Evolutionary conservation across 2,113 vertebrate genomes (phyloP).

Genomic region (Antechinus stuartii): DNA sequence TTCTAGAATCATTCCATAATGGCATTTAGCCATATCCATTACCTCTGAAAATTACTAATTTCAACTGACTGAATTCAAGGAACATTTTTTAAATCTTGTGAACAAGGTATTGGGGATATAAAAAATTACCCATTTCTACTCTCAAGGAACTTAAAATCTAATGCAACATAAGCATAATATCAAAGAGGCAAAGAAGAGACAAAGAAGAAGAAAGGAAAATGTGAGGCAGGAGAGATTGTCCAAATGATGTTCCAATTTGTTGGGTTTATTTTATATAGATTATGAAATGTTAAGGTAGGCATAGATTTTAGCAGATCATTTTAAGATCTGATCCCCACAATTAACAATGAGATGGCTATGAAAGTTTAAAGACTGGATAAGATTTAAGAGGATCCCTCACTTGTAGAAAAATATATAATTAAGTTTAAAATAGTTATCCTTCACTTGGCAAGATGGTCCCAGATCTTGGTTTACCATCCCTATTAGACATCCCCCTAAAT

Average conservation of each 20-base stretch:
- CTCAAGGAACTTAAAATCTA: neutral
- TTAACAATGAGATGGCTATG: neutral
- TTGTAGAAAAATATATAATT: neutral
- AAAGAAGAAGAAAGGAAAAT: neutral
- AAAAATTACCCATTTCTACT: neutral
- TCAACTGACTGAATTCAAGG: neutral
- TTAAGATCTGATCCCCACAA: neutral
- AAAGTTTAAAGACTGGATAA: neutral
- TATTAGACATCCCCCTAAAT: neutral
- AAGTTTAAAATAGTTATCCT: neutral
- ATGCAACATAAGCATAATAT: neutral
- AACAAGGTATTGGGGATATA: neutral
- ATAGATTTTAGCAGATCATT: neutral
- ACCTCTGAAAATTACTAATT: neutral
- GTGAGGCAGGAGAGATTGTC: neutral
- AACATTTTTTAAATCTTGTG: neutral
- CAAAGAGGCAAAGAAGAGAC: neutral
- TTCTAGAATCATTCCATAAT: neutral
- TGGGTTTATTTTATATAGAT: neutral
- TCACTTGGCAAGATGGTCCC: neutral
- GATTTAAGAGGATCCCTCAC: neutral
- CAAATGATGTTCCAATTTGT: neutral
- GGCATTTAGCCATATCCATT: neutral
- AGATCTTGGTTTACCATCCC: neutral
- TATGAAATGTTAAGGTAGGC: neutral